These are phyloP conservation scores for Habropoda laboriosa DNA, from an alignment of 1,140 invertebrate species.

Conservation along the genomic window DNA sequence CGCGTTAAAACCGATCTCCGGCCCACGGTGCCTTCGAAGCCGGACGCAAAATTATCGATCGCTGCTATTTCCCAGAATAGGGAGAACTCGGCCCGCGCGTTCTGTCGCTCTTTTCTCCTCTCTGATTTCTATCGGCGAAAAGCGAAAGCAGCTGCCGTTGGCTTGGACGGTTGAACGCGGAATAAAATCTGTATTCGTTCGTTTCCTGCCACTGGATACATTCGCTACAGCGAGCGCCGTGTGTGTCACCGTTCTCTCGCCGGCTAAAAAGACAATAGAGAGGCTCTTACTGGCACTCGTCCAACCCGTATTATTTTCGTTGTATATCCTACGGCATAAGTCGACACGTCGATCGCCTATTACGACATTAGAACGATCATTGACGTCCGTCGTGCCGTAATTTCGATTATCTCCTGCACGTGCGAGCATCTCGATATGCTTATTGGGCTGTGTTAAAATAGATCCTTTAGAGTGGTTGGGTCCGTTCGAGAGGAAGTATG, in stretches of 20 bases:
- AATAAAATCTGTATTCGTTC: constrained; percentile 3
- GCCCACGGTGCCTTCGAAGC: neutral
- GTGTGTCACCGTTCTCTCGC: neutral
- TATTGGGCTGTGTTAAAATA: no score
- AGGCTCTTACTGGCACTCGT: neutral
- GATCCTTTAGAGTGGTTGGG: no score
- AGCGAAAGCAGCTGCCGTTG: neutral
- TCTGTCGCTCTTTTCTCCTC: no score
- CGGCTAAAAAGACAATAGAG: constrained; percentile 42
- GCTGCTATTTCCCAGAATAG: constrained; percentile 1
- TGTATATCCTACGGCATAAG: constrained; percentile 16
- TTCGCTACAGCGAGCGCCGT: no score
- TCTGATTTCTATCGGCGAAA: constrained; percentile 2
- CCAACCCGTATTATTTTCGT: constrained; percentile 34
- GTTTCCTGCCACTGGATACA: neutral
- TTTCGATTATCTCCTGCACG: neutral
- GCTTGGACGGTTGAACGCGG: neutral
- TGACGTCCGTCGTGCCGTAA: constrained; percentile 17
- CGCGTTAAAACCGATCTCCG: neutral
- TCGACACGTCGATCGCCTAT: constrained; percentile 26
- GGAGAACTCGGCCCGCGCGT: neutral
- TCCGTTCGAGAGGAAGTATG: no score
- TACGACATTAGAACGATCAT: constrained; percentile 36
- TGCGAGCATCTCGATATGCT: no score
- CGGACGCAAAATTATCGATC: constrained; percentile 36